Evolutionary conservation across 2,113 vertebrate genomes (phyloP).

Genomic region (Numenius arquata): DNA sequence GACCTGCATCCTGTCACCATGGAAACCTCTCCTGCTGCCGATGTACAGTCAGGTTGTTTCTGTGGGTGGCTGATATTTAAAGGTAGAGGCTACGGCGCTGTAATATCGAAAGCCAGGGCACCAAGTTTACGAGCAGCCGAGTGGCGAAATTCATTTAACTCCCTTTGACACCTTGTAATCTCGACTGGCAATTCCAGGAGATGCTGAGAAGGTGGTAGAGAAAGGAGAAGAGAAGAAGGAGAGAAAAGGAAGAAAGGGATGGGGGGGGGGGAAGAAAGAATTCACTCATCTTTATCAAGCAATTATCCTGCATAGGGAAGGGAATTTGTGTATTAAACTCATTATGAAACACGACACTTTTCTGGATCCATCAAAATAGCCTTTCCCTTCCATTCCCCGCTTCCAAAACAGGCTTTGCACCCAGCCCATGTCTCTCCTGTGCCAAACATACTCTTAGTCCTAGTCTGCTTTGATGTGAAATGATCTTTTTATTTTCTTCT

Average conservation of each 20-base stretch:
- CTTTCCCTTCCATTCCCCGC: background rate
- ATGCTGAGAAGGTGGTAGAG: background rate
- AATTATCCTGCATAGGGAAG: background rate
- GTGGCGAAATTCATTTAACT: slow-evolving; percentile 32
- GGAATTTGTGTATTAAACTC: background rate
- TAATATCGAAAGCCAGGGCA: slow-evolving; percentile 24
- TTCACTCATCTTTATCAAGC: background rate
- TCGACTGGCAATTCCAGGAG: background rate
- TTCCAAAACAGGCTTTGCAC: background rate
- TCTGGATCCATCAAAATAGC: background rate
- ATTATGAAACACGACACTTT: background rate
- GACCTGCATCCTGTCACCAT: slow-evolving; percentile 79
- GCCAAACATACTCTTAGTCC: background rate
- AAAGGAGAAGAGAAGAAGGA: background rate
- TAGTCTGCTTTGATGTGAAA: background rate
- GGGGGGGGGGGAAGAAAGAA: background rate
- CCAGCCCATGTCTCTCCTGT: rapidly evolving
- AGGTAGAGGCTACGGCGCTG: slow-evolving; percentile 51
- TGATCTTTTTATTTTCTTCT: background rate
- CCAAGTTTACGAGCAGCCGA: background rate
- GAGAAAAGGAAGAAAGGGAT: background rate
- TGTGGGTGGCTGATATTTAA: slow-evolving; percentile 73
- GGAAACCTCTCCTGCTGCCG: slow-evolving; percentile 76
- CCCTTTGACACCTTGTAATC: background rate
- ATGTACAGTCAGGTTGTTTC: slow-evolving; percentile 62